Conservation (phyloP, 2,113 vertebrate genomes). For the Ptyas mucosa region DNA sequence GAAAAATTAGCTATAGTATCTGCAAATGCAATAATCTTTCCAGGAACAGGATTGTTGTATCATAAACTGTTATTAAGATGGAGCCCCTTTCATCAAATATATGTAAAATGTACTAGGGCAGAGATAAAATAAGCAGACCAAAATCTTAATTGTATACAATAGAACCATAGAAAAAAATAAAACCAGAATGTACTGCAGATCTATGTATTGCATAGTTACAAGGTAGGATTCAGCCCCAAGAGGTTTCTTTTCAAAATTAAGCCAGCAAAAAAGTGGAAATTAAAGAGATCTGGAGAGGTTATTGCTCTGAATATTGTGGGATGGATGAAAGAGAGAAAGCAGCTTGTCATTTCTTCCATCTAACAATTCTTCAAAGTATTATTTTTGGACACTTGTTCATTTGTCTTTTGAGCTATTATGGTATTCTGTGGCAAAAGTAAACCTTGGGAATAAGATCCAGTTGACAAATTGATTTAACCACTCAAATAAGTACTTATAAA, state of each 20-base stretch:
- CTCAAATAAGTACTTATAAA: background rate
- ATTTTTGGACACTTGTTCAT: background rate
- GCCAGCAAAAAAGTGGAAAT: background rate
- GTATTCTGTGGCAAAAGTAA: background rate
- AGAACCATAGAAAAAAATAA: background rate
- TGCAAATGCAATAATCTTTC: background rate
- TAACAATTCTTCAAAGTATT: background rate
- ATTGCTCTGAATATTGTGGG: background rate
- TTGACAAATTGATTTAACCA: background rate
- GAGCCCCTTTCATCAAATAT: background rate
- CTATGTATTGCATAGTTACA: background rate
- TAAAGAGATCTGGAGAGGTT: background rate
- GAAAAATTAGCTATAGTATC: background rate
- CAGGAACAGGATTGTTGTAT: background rate
- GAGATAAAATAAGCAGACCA: background rate
- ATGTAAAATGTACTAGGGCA: background rate
- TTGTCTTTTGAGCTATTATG: background rate
- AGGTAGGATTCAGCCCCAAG: background rate
- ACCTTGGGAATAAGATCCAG: background rate
- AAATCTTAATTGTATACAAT: background rate
- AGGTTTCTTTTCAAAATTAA: background rate
- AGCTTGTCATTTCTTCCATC: background rate
- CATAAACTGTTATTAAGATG: background rate
- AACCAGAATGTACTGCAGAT: background rate
- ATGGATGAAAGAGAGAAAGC: background rate